These are phyloP conservation scores for Cheilosia urbana DNA, from an alignment of 2,888 invertebrate species.

Conservation along the genomic window DNA sequence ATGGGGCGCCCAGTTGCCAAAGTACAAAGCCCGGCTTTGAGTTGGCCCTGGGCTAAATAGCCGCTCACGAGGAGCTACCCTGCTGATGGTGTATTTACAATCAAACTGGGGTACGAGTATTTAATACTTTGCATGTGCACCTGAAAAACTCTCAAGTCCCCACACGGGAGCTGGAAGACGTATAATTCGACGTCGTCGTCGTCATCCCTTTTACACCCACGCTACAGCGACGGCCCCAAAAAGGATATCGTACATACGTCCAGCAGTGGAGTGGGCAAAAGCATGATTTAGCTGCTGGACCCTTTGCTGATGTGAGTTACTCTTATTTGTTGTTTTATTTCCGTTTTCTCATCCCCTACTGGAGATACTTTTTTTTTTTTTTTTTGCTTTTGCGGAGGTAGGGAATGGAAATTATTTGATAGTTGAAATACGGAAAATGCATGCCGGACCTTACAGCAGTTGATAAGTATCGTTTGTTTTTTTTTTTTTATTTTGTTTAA, in stretches of 20 bases:
- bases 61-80: constrained; percentile 54
- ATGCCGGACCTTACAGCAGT: constrained; percentile 64
- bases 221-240: constrained; percentile 30
- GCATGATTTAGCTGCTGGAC: constrained; percentile 60
- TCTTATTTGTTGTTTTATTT: constrained; percentile 61
- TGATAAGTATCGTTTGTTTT: constrained; percentile 72
- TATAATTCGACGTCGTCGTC: constrained; percentile 50
- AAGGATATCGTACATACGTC: constrained; percentile 42
- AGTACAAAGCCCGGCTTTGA: constrained; percentile 65
- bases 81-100: constrained; percentile 44
- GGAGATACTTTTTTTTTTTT: constrained; percentile 40
- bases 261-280: not conserved
- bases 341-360: constrained; percentile 10
- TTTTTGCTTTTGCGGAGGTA: constrained; percentile 20
- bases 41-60: constrained; percentile 67
- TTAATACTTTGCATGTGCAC: constrained; percentile 74
- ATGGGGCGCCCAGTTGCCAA: constrained; percentile 40
- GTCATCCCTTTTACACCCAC: constrained; percentile 58
- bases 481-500: constrained; percentile 53
- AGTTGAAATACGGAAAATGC: constrained; percentile 71
- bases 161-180: constrained; percentile 64
- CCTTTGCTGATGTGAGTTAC: constrained; percentile 66
- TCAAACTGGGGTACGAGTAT: constrained; percentile 58
- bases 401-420: constrained; percentile 65
- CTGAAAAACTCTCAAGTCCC: constrained; percentile 75